Conservation (phyloP, 2,888 invertebrate species). For the Macaria notata region DNA sequence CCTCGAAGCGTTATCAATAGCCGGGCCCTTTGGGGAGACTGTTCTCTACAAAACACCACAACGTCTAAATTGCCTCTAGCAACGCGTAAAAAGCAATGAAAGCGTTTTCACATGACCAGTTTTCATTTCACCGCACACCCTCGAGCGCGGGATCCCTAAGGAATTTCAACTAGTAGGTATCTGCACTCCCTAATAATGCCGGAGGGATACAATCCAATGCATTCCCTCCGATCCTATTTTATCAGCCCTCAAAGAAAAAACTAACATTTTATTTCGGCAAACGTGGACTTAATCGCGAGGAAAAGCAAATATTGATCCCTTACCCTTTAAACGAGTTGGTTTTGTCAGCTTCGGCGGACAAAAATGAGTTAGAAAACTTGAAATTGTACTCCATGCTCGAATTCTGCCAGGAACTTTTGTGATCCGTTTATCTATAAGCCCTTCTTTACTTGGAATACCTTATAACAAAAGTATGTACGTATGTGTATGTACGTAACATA, state of each 20-base stretch:
- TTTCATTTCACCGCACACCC: slow-evolving; percentile 72
- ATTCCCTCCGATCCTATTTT: slow-evolving; percentile 40
- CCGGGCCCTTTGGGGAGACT: slow-evolving; percentile 46
- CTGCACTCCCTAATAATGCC: slow-evolving; percentile 71
- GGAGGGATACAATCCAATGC: slow-evolving; percentile 55
- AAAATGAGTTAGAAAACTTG: slow-evolving; percentile 13
- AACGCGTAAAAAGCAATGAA: slow-evolving; percentile 79
- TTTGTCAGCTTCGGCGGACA: slow-evolving; percentile 10
- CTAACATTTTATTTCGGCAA: slow-evolving; percentile 26
- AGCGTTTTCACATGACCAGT: slow-evolving; percentile 79
- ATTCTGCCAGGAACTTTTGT: slow-evolving; percentile 1
- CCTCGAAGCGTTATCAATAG: slow-evolving; percentile 63
- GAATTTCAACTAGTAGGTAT: slow-evolving; percentile 71
- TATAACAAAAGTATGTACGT: no score
- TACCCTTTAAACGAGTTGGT: slow-evolving; percentile 18
- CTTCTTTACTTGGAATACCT: background rate
- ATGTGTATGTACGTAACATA: no score
- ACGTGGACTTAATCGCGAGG: slow-evolving; percentile 22
- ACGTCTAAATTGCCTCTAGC: slow-evolving; percentile 75
- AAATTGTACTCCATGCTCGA: slow-evolving; percentile 5
- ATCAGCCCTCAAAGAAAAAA: slow-evolving; percentile 26
- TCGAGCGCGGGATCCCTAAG: slow-evolving; percentile 57
- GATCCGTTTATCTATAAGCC: background rate
- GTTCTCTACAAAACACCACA: slow-evolving; percentile 65
- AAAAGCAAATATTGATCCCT: slow-evolving; percentile 25